These are phyloP conservation scores for Actenoides hombroni DNA, from an alignment of 2,113 vertebrate genomes.

Conservation along the genomic window DNA sequence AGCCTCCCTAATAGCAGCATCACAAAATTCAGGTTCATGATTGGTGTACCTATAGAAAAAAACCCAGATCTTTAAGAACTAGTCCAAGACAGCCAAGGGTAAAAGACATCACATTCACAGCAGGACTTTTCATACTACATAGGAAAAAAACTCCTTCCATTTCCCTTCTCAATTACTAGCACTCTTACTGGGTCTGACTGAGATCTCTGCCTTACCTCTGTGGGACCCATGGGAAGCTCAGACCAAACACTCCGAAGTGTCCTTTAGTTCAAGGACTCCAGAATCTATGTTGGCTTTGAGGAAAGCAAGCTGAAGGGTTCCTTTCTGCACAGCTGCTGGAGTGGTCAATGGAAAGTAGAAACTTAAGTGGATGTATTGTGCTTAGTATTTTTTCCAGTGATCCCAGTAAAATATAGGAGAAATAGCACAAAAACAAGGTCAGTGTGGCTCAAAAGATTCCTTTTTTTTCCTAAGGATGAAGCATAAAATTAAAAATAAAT, in stretches of 20 bases:
- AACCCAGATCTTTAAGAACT: not conserved
- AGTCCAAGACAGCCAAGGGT: not conserved
- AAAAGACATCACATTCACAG: not conserved
- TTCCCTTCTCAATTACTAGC: not conserved
- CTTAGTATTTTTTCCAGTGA: not conserved
- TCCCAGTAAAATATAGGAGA: not conserved
- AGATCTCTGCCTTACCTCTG: not conserved
- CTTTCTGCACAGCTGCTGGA: not conserved
- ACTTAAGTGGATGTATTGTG: not conserved
- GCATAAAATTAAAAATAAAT: accelerated
- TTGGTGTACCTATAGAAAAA: not conserved
- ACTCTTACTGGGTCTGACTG: not conserved
- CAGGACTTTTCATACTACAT: not conserved
- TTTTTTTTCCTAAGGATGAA: not conserved
- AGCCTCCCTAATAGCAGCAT: not conserved
- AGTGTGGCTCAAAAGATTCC: not conserved
- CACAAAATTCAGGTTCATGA: not conserved
- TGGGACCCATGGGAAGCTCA: not conserved
- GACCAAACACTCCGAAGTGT: not conserved
- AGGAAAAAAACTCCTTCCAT: not conserved
- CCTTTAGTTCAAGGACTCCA: not conserved
- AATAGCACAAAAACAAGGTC: not conserved
- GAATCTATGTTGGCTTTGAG: not conserved
- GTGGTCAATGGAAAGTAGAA: not conserved
- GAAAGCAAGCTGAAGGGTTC: not conserved